phyloP scores from a whole-genome alignment of 2,797 vertebrate genomes.

The Acanthurus tractus region DNA sequence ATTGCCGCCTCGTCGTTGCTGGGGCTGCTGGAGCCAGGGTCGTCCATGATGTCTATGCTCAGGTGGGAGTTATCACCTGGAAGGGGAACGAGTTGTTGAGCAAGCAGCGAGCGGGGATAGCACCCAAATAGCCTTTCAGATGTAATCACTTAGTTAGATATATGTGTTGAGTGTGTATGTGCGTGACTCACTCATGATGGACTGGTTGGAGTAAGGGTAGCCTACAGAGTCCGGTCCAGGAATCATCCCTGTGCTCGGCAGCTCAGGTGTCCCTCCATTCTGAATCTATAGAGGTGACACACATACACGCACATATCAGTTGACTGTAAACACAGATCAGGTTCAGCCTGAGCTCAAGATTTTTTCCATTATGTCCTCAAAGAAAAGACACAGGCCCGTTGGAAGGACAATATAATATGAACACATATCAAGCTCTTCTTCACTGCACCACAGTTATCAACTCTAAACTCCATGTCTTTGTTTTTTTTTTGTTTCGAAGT shows the following conservation, averaged over 20 bases:
- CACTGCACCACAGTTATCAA: no score
- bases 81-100: background rate
- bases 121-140: rapidly evolving
- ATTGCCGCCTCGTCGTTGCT: constrained; percentile 98
- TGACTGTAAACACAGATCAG: background rate
- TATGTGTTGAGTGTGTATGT: background rate
- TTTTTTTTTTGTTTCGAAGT: no score
- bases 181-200: constrained; percentile 92
- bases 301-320: constrained; percentile 10
- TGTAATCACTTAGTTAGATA: no score
- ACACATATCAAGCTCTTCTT: background rate
- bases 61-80: constrained; percentile 95
- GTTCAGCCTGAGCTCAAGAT: background rate
- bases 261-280: constrained; percentile 94
- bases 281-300: constrained; percentile 86
- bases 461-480: background rate
- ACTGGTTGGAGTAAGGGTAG: constrained; percentile 96
- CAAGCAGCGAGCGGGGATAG: background rate
- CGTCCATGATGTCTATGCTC: constrained; percentile 96
- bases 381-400: background rate
- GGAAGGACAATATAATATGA: background rate
- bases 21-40: constrained; percentile 97
- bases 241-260: constrained; percentile 89
- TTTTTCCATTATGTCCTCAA: constrained; percentile 3
- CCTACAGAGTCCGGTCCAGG: constrained; percentile 93